Conservation (phyloP, 2,113 vertebrate genomes). For the Chloroceryle aenea region DNA sequence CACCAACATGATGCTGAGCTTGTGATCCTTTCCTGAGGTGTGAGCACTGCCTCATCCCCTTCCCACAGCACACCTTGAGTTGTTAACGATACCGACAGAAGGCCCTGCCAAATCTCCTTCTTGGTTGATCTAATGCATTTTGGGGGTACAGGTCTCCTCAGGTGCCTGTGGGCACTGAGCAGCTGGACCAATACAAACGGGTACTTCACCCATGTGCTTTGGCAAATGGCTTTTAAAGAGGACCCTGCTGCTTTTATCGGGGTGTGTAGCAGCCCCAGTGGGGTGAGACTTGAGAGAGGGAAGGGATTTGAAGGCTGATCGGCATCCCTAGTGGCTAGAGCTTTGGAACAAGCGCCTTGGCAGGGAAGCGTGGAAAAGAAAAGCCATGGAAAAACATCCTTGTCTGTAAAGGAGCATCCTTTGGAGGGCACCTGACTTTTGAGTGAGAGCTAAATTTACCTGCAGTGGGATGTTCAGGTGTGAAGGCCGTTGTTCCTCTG, state of each 20-base stretch:
- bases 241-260: background rate
- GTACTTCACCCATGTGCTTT: background rate
- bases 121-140: background rate
- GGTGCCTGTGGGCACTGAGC: background rate
- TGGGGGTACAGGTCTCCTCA: background rate
- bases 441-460: background rate
- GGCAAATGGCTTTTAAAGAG: background rate
- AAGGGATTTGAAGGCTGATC: background rate
- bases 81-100: background rate
- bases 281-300: too few relatives aligned
- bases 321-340: background rate
- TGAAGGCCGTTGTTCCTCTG: background rate
- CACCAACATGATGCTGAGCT: background rate
- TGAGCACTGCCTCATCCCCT: rapidly evolving
- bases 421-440: background rate
- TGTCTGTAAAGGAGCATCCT: background rate
- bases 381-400: background rate
- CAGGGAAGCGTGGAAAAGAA: background rate
- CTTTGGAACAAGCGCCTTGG: background rate
- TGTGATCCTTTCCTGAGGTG: background rate
- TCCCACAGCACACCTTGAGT: background rate
- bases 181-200: background rate
- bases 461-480: background rate
- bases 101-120: background rate
- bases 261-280: background rate